A percentile compares a stretch with the other conserved stretches of the same genome.
Conservation (phyloP, 2,113 vertebrate genomes). For the Daphoenositta chrysoptera region DNA sequence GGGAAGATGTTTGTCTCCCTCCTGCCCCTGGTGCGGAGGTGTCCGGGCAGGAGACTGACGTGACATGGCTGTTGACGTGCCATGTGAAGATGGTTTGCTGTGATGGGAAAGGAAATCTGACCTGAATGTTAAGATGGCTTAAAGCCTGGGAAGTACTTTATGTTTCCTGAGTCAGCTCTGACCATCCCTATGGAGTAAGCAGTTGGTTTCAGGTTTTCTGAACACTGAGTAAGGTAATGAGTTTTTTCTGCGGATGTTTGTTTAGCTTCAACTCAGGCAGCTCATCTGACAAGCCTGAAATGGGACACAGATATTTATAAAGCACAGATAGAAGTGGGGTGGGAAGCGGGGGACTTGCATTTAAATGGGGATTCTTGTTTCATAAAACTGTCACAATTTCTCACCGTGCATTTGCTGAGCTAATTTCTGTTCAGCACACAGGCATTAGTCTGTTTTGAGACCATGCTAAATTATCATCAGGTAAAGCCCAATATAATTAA, state of each 20-base stretch:
- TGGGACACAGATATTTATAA: constrained; percentile 29
- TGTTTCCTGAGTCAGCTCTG: constrained; percentile 61
- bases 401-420: neutral
- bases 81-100: neutral
- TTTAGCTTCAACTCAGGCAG: constrained; percentile 11
- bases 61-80: neutral
- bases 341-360: neutral
- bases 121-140: constrained; percentile 54
- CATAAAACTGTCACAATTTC: neutral
- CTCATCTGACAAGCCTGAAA: constrained; percentile 35
- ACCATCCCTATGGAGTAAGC: constrained; percentile 35
- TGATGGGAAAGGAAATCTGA: constrained; percentile 64
- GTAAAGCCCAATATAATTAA: constrained; percentile 49
- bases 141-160: constrained; percentile 38
- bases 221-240: constrained; percentile 19
- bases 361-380: neutral
- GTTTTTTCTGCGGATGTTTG: constrained; percentile 30
- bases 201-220: constrained; percentile 52
- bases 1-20: neutral
- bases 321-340: neutral
- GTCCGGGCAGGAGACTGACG: neutral
- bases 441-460: constrained; percentile 16
- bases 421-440: neutral
- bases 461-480: neutral
- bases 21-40: neutral